Conservation (phyloP, 2,113 vertebrate species). For the Mixornis gularis region DNA sequence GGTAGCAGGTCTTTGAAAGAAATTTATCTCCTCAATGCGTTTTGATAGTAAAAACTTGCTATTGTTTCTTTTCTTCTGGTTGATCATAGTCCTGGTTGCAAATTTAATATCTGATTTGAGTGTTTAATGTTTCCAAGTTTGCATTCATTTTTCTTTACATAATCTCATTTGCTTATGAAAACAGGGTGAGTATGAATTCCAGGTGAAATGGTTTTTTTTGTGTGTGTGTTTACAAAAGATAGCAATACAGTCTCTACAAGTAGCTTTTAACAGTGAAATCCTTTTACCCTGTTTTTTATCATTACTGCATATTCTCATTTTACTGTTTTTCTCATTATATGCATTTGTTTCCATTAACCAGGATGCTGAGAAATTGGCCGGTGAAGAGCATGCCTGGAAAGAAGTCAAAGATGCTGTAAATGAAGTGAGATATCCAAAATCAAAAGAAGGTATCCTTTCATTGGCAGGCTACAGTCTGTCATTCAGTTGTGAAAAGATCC, state of each 20-base stretch:
- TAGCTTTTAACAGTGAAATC: not conserved
- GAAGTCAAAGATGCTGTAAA: constrained; percentile 68
- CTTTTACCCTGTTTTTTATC: not conserved
- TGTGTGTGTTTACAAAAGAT: not conserved
- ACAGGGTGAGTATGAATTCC: not conserved
- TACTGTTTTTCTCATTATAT: not conserved
- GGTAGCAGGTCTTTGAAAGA: not conserved
- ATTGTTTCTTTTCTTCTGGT: not conserved
- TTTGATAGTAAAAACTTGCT: not conserved
- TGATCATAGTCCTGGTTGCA: not conserved
- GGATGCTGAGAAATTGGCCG: constrained; percentile 79
- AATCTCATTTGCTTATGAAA: not conserved
- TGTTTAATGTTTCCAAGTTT: not conserved
- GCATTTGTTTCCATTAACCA: constrained; percentile 48
- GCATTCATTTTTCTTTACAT: not conserved
- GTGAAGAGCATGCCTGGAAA: constrained; percentile 73
- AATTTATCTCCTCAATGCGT: not conserved
- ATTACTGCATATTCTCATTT: not conserved
- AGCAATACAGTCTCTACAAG: not conserved
- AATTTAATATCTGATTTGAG: not conserved
- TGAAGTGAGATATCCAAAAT: constrained; percentile 68
- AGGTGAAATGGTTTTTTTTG: not conserved
- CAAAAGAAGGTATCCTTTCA: constrained; percentile 79
- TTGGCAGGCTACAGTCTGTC: not conserved
- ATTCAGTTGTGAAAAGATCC: not conserved